Base-by-base conservation (phyloP, 2,113 vertebrate species). In the Telmatochromis sp. region DNA sequence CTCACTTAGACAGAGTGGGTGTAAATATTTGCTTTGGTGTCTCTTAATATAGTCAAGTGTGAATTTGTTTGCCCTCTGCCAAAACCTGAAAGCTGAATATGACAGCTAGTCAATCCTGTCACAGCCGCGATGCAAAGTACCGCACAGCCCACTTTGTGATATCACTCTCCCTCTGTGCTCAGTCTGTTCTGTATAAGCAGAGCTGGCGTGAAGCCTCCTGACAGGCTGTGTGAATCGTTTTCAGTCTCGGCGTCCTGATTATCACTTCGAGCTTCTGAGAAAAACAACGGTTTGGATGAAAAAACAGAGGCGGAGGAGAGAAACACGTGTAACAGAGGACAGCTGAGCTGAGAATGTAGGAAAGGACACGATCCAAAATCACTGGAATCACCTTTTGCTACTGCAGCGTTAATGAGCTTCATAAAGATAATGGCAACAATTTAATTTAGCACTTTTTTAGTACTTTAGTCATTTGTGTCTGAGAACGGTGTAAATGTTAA, bases 41-140 rank as follows among this genome's bases (percentile, higher is more conserved):
- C 31, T 87, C 65, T 84, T 82, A 63, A 86, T 88, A 84, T 82
- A 93, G 80, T 89, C 84, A 35, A 57, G 83, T 51, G 80, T 87
- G 88, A 83, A 81, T 89, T 84, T 83, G 73, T 86, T 87, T 42
- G 37, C 45, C 40, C 40, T 28, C 45, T 19, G 21, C 51, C 65
- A 84, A 86, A 87, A 83, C 84, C 88, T 85, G 65, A 81, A 85
- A 86, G 33, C 9, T 84, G 82, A 58, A 71, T 85, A 86, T 91
- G 88, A 93, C 92, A 90, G 90, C 12, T 80, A 89, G 88, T 91
- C 88, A 80, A 93, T 93, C 8, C 23, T 83, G 88, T 78, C 82
- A 89, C 84, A 68, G 87, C 40, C 33, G 9, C 65, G 9, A 90
- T 79, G 88, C 86, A 84, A 84, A 58, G 51, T 75, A 57, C 26